Evolutionary conservation across 2,797 vertebrate genomes (phyloP), one percentile per base, ranked within the genome.

Genomic region (Siniperca scherzeri): DNA sequence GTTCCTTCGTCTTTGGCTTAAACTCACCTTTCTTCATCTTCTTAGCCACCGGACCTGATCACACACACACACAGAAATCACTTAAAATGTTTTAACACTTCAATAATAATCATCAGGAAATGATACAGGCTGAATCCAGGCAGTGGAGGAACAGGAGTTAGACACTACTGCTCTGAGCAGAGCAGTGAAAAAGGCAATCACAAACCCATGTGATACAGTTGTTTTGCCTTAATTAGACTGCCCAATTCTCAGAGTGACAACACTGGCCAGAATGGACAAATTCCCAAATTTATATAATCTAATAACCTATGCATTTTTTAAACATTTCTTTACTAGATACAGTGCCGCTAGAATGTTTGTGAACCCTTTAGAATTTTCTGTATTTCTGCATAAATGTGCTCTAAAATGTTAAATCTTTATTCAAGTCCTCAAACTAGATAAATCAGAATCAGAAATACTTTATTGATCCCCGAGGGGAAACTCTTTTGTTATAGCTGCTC

Each of bases 21-120:
- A 92, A 95, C 27, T 97, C 96, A 4, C 79, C 89, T 96, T 96
- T 97, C 75, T 97, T 98, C 0, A 93, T 93, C 92, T 95, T 99
- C 93, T 99, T 98, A 27, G 93, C 84, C 67, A 50, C 81, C 0
- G 90, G 89, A 78, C 87, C 91, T 94, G 74, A 27, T 81, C n/a
- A n/a, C 55, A 10, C 25, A 57, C 19, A 85, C 27, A 30, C 10
- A 53, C 16, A 56, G 3, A 25, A 59, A 13, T 62, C 1, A 48
- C 4, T 2, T 2, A 11, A 48, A n/a, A 64, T 36, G 52, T 22
- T 55, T 22, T 14, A 2, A 62, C 38, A 59, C 5, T 42, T 82
- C 7, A 73, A 13, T 2, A 42, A 30, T 44, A 8, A 36, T 48
- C 17, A 38, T 27, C 16, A 17, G 25, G 12, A 30, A 48, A n/a